These are phyloP conservation scores for Cynopterus sphinx DNA, from an alignment of 2,797 vertebrate species.

Conservation along the genomic window DNA sequence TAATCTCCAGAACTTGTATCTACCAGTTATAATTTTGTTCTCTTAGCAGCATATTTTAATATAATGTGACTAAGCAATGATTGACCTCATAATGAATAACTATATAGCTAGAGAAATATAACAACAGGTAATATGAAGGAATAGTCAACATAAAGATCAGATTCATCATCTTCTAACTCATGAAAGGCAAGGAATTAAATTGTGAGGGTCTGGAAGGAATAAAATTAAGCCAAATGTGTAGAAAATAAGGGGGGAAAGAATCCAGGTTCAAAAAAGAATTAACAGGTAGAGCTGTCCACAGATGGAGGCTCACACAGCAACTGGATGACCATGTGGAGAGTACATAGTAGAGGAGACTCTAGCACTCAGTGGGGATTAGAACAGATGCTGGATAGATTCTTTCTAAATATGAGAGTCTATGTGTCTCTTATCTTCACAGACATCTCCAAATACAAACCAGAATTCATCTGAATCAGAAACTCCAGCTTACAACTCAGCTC, in stretches of 20 bases:
- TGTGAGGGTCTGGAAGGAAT: background rate
- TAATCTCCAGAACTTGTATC: background rate
- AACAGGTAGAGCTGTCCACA: background rate
- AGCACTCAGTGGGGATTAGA: rapidly evolving
- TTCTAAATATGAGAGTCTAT: background rate
- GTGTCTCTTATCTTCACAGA: constrained; percentile 21
- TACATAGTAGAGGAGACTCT: rapidly evolving
- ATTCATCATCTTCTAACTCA: background rate
- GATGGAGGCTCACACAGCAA: background rate
- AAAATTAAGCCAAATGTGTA: background rate
- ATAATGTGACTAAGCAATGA: background rate
- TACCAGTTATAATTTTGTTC: background rate
- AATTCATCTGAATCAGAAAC: background rate
- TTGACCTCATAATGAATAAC: background rate
- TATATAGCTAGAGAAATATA: background rate
- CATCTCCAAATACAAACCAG: background rate
- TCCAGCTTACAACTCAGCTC: background rate
- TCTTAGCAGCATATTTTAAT: background rate
- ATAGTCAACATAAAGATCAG: background rate
- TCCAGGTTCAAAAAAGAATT: background rate
- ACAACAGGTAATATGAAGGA: background rate
- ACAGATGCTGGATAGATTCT: background rate
- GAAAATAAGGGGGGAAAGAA: background rate
- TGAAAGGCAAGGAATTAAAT: background rate
- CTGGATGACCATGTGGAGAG: rapidly evolving